Base-by-base conservation (phyloP, 2,888 invertebrate genomes). In the Nomada lathburiana region DNA sequence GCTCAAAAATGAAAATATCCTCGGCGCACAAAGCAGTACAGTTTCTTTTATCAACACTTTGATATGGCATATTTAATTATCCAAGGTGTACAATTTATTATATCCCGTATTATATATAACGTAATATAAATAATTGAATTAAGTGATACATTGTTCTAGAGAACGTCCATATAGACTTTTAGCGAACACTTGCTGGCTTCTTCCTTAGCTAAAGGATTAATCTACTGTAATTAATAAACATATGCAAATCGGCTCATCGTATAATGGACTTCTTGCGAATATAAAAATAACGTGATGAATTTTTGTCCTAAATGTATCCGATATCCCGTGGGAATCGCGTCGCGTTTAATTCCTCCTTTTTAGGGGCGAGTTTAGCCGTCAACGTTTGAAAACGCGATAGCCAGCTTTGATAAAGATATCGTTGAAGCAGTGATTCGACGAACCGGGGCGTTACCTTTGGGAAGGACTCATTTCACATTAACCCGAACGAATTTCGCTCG, bases 351-450 rank as follows among this genome's bases (percentile, higher is more conserved):
- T 77, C 63, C 63, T 57, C 69, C 55, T 69, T 70, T 69, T 59
- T 63, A 69, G 50, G 10, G 10, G 57, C 10, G 57, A 26, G 53
- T 36, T 36, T 36, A 52, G 47, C 3, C 75, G 60, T 53, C 11
- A 9, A 26, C 64, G 23, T 57, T 42, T 36, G 23, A 59, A n/a
- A 80, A 73, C 59, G 60, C 36, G 69, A 79, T 71, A 47, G 67
- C 63, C n/a, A 50, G 11, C 69, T 74, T 69, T 74, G 80, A 81
- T 73, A 81, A 73, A 64, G 73, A 81, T 79, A 81, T 20, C 69
- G 73, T 74, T 81, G 80, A 74, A 81, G 79, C 67, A 11, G 79
- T 65, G 55, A 79, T 36, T 81, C 57, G 42, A 11, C 55, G 42
- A 67, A 36, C 67, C n/a, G 36, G 52, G 36, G 55, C 7, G 70